Conservation (phyloP, 2,888 invertebrate genomes). For the Rotaria macrura region DNA sequence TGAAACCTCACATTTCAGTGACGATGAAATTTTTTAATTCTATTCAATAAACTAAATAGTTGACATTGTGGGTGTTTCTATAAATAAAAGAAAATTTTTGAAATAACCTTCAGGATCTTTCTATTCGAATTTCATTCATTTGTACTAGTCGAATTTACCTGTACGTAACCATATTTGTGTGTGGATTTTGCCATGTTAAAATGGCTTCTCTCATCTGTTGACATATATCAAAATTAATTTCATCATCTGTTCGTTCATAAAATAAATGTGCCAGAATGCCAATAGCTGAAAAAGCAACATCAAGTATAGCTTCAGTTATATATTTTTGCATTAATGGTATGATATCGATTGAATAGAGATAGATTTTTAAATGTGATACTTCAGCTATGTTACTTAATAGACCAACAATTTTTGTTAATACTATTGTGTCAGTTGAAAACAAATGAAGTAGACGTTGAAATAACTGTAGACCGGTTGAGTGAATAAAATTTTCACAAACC, state of each 20-base stretch:
- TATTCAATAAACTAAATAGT: too few species aligned
- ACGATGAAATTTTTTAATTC: too few species aligned
- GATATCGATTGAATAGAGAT: constrained; percentile 55
- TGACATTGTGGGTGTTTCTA: too few species aligned
- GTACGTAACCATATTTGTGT: constrained; percentile 64
- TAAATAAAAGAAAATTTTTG: too few species aligned
- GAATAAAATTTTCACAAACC: constrained; percentile 62
- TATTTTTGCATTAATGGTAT: constrained; percentile 54
- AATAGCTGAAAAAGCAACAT: constrained; percentile 64
- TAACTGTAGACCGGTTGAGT: constrained; percentile 60
- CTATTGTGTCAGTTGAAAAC: neutral
- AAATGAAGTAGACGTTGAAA: constrained; percentile 59
- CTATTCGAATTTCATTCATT: too few species aligned
- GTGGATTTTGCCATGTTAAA: constrained; percentile 60
- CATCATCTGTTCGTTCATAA: constrained; percentile 48
- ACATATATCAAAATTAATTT: neutral
- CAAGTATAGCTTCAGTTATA: constrained; percentile 39
- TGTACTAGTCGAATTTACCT: too few species aligned
- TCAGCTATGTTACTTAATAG: constrained; percentile 53
- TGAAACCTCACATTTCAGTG: too few species aligned
- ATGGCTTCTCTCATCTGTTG: constrained; percentile 51
- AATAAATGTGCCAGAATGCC: constrained; percentile 63
- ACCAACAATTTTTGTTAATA: constrained; percentile 20
- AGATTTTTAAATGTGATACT: constrained; percentile 55
- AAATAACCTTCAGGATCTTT: too few species aligned